Conservation (phyloP, 2,797 vertebrate genomes). For the Pipistrellus nathusii region DNA sequence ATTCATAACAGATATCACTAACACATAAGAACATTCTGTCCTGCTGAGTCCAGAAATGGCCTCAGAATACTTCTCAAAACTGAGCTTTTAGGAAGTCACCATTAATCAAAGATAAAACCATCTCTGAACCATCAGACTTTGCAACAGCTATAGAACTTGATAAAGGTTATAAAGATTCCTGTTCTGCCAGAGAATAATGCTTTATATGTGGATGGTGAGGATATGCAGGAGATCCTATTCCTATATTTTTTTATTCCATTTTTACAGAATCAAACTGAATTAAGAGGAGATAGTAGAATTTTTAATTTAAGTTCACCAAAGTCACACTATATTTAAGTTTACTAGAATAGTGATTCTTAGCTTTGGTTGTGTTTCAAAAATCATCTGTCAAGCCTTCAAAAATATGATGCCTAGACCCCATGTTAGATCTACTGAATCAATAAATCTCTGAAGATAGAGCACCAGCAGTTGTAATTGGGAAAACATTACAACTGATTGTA, state of each 20-base stretch:
- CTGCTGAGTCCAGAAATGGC: conserved; percentile 9
- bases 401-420: background rate
- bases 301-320: background rate
- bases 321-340: conserved; percentile 11
- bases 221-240: background rate
- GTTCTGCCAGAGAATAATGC: background rate
- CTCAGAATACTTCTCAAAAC: background rate
- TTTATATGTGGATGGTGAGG: background rate
- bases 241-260: background rate
- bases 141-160: background rate
- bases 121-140: conserved; percentile 1
- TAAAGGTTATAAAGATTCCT: background rate
- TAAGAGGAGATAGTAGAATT: background rate
- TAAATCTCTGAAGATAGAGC: background rate
- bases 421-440: conserved; percentile 14
- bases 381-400: background rate
- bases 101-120: conserved; percentile 26
- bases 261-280: background rate
- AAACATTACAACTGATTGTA: conserved; percentile 33
- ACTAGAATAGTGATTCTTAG: background rate
- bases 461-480: background rate
- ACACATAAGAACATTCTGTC: conserved; percentile 6
- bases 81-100: background rate
- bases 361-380: conserved; percentile 39
- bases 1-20: conserved; percentile 13